These are phyloP conservation scores for Micronisus gabar DNA, from an alignment of 2,113 vertebrate genomes.

Conservation along the genomic window DNA sequence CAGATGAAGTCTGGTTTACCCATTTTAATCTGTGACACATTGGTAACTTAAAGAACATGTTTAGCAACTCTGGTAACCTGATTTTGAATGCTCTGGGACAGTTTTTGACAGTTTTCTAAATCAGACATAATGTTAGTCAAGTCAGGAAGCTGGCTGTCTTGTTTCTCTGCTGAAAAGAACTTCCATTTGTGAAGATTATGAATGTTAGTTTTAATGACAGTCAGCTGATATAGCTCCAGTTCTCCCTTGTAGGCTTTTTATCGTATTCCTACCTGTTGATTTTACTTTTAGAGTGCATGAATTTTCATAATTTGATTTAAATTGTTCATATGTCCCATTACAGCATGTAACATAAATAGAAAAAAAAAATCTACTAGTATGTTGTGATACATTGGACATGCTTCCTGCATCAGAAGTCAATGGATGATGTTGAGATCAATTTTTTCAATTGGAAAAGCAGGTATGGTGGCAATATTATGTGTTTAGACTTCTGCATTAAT, in stretches of 20 bases:
- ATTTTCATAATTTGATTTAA: slow-evolving; percentile 34
- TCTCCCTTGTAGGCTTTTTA: background rate
- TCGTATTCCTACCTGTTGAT: background rate
- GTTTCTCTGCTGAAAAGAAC: background rate
- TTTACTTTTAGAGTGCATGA: background rate
- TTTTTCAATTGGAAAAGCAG: slow-evolving; percentile 46
- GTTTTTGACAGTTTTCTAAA: background rate
- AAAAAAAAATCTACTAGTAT: slow-evolving; percentile 17
- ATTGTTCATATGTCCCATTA: slow-evolving; percentile 45
- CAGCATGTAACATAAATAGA: slow-evolving; percentile 31
- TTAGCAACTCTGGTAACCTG: background rate
- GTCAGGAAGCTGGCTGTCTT: background rate
- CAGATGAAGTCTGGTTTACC: background rate
- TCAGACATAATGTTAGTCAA: background rate
- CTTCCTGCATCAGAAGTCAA: slow-evolving; percentile 33
- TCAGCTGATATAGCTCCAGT: background rate
- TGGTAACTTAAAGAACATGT: background rate
- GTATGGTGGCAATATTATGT: background rate
- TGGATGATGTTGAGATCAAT: slow-evolving; percentile 47
- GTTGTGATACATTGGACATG: slow-evolving; percentile 33
- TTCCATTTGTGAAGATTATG: background rate
- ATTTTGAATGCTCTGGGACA: background rate
- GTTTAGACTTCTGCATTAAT: background rate
- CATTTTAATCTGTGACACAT: background rate
- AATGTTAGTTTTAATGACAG: background rate